These are phyloP conservation scores for Gisinianus flammeolus DNA, from an alignment of 2,888 invertebrate species.

Conservation along the genomic window DNA sequence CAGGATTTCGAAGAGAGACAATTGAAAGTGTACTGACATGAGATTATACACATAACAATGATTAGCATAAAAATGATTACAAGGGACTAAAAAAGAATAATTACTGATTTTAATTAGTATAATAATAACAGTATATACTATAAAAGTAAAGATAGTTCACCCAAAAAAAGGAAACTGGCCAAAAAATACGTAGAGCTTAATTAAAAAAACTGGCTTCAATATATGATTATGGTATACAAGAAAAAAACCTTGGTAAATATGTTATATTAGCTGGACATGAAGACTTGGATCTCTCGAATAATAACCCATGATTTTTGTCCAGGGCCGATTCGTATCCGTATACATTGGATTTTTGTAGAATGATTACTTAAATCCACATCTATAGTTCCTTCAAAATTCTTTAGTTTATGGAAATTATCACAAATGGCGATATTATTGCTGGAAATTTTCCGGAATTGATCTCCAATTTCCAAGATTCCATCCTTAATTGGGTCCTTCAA, in stretches of 20 bases:
- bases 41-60: too few species aligned
- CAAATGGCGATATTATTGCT: constrained; percentile 45
- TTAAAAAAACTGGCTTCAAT: too few species aligned
- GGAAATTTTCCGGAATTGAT: constrained; percentile 47
- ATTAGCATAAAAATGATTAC: too few species aligned
- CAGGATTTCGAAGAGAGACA: too few species aligned
- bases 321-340: constrained; percentile 60
- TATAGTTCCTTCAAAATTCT: constrained; percentile 59
- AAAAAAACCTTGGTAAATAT: not conserved
- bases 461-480: constrained; percentile 45
- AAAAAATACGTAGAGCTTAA: too few species aligned
- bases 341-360: constrained; percentile 58
- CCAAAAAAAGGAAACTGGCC: too few species aligned
- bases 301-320: constrained; percentile 61
- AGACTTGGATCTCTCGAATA: constrained; percentile 61
- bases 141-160: not conserved
- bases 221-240: too few species aligned
- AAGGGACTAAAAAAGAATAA: too few species aligned
- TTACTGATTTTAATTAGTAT: too few species aligned
- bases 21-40: too few species aligned
- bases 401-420: constrained; percentile 55
- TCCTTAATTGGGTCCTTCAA: constrained; percentile 29
- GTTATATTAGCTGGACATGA: constrained; percentile 39
- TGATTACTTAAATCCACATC: constrained; percentile 51
- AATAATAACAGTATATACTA: too few species aligned